Evolutionary conservation across 37 sponge, comb jelly and placozoan genomes (phyloP).

Genomic region (Bolinopsis microptera): DNA sequence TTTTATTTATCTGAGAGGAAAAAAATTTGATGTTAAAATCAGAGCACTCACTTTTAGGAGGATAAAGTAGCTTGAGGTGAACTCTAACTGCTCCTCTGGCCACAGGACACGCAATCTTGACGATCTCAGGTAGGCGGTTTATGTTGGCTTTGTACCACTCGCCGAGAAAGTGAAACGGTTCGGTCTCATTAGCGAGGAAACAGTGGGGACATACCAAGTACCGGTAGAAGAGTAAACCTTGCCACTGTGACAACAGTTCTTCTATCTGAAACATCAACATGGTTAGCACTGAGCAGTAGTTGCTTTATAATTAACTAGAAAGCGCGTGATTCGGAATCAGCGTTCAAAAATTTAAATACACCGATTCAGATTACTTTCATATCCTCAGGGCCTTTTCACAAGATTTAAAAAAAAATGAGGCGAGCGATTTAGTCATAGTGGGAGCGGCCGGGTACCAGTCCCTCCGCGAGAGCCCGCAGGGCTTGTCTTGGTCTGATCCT

Average conservation of each 20-base stretch:
- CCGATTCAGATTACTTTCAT: too few species aligned
- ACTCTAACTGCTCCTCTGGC: constrained; percentile 56
- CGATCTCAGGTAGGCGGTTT: constrained; percentile 50
- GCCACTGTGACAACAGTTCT: constrained; percentile 45
- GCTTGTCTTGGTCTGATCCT: constrained; percentile 32
- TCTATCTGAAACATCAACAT: constrained; percentile 4
- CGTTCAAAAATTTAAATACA: too few species aligned
- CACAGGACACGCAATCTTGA: constrained; percentile 66
- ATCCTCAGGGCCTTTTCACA: too few species aligned
- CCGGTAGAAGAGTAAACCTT: constrained; percentile 45
- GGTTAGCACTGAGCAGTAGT: too few species aligned
- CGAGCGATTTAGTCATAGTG: too few species aligned
- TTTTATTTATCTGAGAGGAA: too few species aligned
- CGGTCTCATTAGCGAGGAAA: constrained; percentile 15
- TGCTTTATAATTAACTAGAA: too few species aligned
- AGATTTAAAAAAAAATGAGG: too few species aligned
- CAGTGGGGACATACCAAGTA: constrained; percentile 63
- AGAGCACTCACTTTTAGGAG: constrained; percentile 58
- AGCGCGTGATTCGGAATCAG: too few species aligned
- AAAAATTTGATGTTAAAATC: too few species aligned
- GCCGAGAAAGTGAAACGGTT: constrained; percentile 50
- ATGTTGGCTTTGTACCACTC: constrained; percentile 48
- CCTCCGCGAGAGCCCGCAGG: not conserved
- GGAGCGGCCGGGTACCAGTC: not conserved
- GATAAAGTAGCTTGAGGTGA: constrained; percentile 57